Evolutionary conservation across 1,140 invertebrate genomes (phyloP), one percentile per base, ranked within the genome.

Genomic region (Steinernema feltiae): DNA sequence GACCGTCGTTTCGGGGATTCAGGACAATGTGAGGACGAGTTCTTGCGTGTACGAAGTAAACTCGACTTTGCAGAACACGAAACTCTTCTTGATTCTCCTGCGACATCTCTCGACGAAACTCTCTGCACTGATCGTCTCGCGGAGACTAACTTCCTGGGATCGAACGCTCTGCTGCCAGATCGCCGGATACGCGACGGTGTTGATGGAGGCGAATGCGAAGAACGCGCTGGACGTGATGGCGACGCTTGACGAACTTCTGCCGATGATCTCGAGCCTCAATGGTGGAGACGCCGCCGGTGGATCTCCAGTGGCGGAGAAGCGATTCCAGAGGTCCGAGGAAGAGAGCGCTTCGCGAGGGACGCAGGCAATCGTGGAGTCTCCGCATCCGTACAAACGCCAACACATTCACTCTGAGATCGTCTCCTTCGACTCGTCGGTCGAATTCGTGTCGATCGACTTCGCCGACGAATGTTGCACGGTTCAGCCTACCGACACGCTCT

Each of bases 381-480:
- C 95, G 35, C 96, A 98, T 89, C 96, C 95, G 0, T 98, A 98
- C 87, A 94, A 94, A 88, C 46, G 92, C 94, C 1, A 91, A 91
- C 70, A 92, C 96, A 17, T 91, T 91, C 41, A 93, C 93, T 88
- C 95, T 90, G 80, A 78, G 81, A 92, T 93, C 87, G 93, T 97
- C 0, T 89, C 91, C 53, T 98, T 98, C 88, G 94, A 95, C 0
- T 88, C 91, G 15, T 90, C 89, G 77, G 93, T 98, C 0, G 91
- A 93, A 79, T 97, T 94, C 93, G 90, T 98, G 82, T 92, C 92
- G 0, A 86, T 98, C 3, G 94, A 98, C 88, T 97, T 98, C 88
- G 94, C 96, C 84, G 90, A 93, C 0, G 91, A 92, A 72, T 95
- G 94, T 88, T 91, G 93, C 46, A 98, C 95, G 0, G 92, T 93